These are phyloP conservation scores for Tanytarsus gracilentus DNA, from an alignment of 2,888 invertebrate genomes.

Conservation along the genomic window DNA sequence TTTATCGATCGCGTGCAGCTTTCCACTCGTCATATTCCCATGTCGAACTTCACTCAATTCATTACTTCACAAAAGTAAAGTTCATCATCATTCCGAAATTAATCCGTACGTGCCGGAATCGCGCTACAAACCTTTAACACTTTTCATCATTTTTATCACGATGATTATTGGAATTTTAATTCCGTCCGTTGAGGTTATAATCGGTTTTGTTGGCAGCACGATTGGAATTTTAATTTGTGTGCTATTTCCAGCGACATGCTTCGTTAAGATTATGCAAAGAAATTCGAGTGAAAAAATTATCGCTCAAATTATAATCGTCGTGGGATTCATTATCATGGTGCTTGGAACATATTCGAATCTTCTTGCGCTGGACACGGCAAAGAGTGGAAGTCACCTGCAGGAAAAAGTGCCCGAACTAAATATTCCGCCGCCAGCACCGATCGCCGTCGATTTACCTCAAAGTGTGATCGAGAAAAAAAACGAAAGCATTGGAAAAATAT, in stretches of 20 bases:
- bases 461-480: not conserved
- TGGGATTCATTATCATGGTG: slow-evolving; percentile 81
- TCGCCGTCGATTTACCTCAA: slow-evolving; percentile 5
- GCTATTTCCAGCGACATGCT: slow-evolving; percentile 85
- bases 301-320: slow-evolving; percentile 72
- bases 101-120: slow-evolving; percentile 70
- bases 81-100: slow-evolving; percentile 56
- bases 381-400: slow-evolving; percentile 38
- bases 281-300: slow-evolving; percentile 72
- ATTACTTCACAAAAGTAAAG: slow-evolving; percentile 71
- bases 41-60: slow-evolving; percentile 90
- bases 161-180: slow-evolving; percentile 74
- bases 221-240: slow-evolving; percentile 90
- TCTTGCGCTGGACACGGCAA: slow-evolving; percentile 58
- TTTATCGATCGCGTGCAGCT: slow-evolving; percentile 88
- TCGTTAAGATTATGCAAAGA: slow-evolving; percentile 73
- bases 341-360: slow-evolving; percentile 85
- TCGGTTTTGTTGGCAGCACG: slow-evolving; percentile 90
- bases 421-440: not conserved
- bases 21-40: slow-evolving; percentile 94
- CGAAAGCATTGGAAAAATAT: slow-evolving; percentile 21
- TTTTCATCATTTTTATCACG: slow-evolving; percentile 65
- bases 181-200: slow-evolving; percentile 88
- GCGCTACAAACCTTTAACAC: slow-evolving; percentile 75
- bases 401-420: slow-evolving; percentile 30